Evolutionary conservation across 2,113 vertebrate genomes (phyloP), one percentile per base, ranked within the genome.

Genomic region (Vanacampus margaritifer): DNA sequence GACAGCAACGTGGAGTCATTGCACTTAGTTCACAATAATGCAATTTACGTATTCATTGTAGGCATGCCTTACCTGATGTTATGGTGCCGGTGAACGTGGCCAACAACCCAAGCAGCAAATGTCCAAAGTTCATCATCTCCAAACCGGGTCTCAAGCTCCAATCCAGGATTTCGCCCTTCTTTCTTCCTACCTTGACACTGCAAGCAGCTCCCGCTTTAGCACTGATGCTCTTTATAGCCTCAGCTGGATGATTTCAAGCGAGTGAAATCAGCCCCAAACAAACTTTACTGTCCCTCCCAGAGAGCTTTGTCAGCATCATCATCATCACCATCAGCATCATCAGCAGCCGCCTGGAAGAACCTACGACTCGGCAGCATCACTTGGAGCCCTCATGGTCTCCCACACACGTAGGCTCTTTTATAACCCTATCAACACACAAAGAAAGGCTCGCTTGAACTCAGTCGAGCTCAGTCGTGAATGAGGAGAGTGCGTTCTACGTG

Each of bases 71-170:
- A 90, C 89, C 89, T 85, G 87, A 85, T 58, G 78, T 23, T 57
- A 81, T 69, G 77, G 63, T 37, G 71, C 78, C 35, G 71, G 80
- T 69, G 74, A 80, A 67, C 59, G 79, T 65, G 65, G 69, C 26
- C 54, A 57, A 43, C 60, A 43, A 62, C 37, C 23, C 39, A 68
- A 89, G 69, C 28, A 88, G 79, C 65, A 84, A 46, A 87, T 80
- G 35, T 81, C 79, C 80, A 78, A 86, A 85, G 80, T 88, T 86
- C 84, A 86, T 86, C 84, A 86, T 90, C 85, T 86, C 85, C 79
- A 78, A 81, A 35, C 75, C 71, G 10, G 69, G 50, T 70, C 3
- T 72, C 68, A 50, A 51, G 58, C 75, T 17, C n/a, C 60, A 17
- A 41, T 26, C 13, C 32, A 17, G 3, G 37, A 62, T 62, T 43